Conservation (phyloP, 2,888 invertebrate genomes). For the Phania funesta region DNA sequence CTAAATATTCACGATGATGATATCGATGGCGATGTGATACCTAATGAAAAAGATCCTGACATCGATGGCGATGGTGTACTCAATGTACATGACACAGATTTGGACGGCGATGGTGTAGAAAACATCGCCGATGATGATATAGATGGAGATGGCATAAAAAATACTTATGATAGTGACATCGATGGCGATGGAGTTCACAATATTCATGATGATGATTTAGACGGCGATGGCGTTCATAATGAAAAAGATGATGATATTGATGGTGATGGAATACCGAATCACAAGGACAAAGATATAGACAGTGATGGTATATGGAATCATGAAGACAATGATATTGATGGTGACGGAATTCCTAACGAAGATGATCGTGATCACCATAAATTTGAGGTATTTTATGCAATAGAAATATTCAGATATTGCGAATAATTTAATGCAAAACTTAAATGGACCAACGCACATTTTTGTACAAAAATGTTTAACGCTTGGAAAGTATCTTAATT, state of each 20-base stretch:
- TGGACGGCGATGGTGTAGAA: conserved; percentile 81
- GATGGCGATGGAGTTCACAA: conserved; percentile 80
- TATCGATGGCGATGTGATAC: conserved; percentile 72
- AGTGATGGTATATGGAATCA: conserved; percentile 74
- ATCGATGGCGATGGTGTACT: conserved; percentile 70
- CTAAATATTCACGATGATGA: conserved; percentile 75
- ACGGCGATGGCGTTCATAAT: conserved; percentile 76
- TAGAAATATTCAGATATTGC: conserved; percentile 34
- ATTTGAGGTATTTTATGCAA: conserved; percentile 38
- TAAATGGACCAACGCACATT: background rate
- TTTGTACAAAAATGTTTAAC: background rate
- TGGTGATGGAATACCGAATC: conserved; percentile 80
- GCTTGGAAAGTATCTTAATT: background rate
- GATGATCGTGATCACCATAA: conserved; percentile 64
- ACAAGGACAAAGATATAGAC: conserved; percentile 74
- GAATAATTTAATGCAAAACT: background rate
- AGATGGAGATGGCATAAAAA: conserved; percentile 80
- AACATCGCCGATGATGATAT: conserved; percentile 77
- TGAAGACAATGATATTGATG: conserved; percentile 69
- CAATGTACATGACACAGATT: conserved; percentile 65
- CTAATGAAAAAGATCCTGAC: conserved; percentile 73
- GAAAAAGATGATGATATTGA: conserved; percentile 80
- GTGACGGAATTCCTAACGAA: conserved; percentile 73
- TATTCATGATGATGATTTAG: conserved; percentile 80
- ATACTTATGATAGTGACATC: conserved; percentile 72